phyloP scores from a whole-genome alignment of 2,888 invertebrate genomes.

The Mythimna loreyi region DNA sequence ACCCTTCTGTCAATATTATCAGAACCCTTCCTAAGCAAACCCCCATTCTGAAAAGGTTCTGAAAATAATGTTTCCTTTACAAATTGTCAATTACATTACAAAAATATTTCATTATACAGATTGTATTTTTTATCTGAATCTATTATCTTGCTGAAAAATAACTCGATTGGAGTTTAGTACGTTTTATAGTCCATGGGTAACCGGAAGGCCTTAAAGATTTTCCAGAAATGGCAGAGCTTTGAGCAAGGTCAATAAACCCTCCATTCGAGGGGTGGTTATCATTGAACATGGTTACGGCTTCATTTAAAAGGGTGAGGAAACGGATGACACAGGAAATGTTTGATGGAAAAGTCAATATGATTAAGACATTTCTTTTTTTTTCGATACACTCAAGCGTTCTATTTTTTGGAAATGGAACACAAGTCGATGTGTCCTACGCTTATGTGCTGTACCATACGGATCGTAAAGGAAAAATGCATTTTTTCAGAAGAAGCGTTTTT shows the following conservation, averaged over 20 bases:
- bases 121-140: not conserved
- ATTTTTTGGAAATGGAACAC: too few species aligned
- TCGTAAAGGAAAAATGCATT: too few species aligned
- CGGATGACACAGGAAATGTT: not conserved
- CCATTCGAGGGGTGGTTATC: slow-evolving; percentile 32
- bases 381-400: too few species aligned
- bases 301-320: slow-evolving; percentile 21
- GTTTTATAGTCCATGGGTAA: slow-evolving; percentile 13
- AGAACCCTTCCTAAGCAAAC: slow-evolving; percentile 35
- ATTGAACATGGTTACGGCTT: slow-evolving; percentile 28
- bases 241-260: slow-evolving; percentile 52
- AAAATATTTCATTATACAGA: slow-evolving; percentile 1
- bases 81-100: slow-evolving; percentile 17
- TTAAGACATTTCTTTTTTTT: not conserved
- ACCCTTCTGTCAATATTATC: slow-evolving; percentile 41
- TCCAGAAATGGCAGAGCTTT: slow-evolving; percentile 37
- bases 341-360: not conserved
- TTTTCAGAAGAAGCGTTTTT: too few species aligned
- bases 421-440: too few species aligned
- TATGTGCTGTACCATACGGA: too few species aligned
- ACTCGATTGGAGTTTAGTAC: not conserved
- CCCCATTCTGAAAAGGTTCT: slow-evolving; percentile 7
- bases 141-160: slow-evolving; percentile 6
- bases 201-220: slow-evolving; percentile 29
- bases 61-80: slow-evolving; percentile 12